phyloP scores from a whole-genome alignment of 2,113 vertebrate genomes.

The Otolemur garnettii region DNA sequence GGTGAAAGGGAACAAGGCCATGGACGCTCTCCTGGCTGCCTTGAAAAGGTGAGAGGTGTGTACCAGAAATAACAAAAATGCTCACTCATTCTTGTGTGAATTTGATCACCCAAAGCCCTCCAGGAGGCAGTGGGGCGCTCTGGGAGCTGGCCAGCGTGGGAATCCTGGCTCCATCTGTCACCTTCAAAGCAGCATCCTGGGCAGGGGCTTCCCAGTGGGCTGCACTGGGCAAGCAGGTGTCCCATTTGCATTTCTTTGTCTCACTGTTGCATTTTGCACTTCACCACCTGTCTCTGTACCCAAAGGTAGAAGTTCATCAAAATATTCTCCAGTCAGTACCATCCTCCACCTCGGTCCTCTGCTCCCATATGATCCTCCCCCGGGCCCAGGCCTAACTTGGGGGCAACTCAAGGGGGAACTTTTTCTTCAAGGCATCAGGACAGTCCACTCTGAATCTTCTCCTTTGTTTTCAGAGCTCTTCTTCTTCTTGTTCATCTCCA shows the following conservation, averaged over 20 bases:
- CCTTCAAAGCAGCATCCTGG: constrained; percentile 64
- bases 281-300: constrained; percentile 59
- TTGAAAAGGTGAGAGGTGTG: not conserved
- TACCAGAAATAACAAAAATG: not conserved
- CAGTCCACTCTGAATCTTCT: not conserved
- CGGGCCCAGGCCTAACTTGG: not conserved
- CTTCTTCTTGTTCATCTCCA: not conserved
- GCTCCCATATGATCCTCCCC: not conserved
- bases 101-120: not conserved
- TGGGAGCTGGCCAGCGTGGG: not conserved
- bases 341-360: not conserved
- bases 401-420: not conserved
- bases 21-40: not conserved
- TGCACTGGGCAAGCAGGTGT: not conserved
- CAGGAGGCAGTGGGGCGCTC: not conserved
- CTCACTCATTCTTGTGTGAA: constrained; percentile 12
- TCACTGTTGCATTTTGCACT: constrained; percentile 67
- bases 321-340: constrained; percentile 14
- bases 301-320: constrained; percentile 68
- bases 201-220: not conserved
- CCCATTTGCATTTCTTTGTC: constrained; percentile 74
- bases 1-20: not conserved
- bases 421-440: not conserved
- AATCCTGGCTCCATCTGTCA: constrained; percentile 54
- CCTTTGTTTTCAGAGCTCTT: not conserved